Evolutionary conservation across 2,888 invertebrate species (phyloP), one percentile per base, ranked within the genome.

Genomic region (Aproaerema taeniolella): DNA sequence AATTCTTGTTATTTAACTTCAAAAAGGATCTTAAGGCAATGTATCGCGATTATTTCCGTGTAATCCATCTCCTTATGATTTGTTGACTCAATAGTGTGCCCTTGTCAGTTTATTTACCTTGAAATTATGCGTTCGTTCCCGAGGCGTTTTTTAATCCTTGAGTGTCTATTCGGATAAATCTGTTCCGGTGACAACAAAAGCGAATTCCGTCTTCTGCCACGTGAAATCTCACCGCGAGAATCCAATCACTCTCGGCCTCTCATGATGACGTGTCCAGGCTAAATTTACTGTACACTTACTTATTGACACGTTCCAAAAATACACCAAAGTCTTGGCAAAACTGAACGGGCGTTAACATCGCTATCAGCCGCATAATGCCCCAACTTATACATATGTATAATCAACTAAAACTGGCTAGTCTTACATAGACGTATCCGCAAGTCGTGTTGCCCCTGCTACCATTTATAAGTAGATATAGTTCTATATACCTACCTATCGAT

Each of bases 291-390:
- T 74, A 78, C 80, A 82, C 83, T 83, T 81, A 85, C 76, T 82
- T 86, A 85, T 86, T 85, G 86, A 85, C 85, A 82, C 78, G 83
- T 74, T 82, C 85, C 82, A 78, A 83, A 85, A 86, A 86, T 85
- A 85, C 68, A 71, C 67, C 61, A 50, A 62, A 68, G 58, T 78
- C 82, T 85, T 85, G 85, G 85, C 85, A 82, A 85, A 83, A 81
- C 83, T 68, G 77, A 77, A 82, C 81, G 85, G 83, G 74, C 85
- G 78, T 83, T 86, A 83, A 85, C 83, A 83, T 72, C 70, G 77
- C 76, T 80, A 83, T 83, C 81, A 76, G 72, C 69, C 76, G 73
- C 77, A 76, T 80, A 69, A 80, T 79, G 67, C 70, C 71, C 60
- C 72, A 73, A 73, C 69, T 69, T 69, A 61, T 52, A 58, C 49